Evolutionary conservation across 2,888 invertebrate species (phyloP), one percentile per base, ranked within the genome.

Genomic region (Parnassius orleans): DNA sequence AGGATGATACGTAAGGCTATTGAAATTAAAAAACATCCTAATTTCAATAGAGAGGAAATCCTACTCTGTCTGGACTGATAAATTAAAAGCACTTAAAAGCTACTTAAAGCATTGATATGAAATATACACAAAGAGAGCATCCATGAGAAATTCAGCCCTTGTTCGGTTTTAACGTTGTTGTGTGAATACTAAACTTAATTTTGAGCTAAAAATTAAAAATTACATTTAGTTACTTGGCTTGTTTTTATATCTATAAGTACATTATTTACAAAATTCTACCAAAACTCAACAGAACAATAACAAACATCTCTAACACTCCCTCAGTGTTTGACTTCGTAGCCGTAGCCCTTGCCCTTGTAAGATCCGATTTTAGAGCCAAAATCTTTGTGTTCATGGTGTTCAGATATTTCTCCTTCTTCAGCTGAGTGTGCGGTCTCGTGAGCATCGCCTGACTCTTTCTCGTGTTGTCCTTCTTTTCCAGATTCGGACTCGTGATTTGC

Each of bases 391-490:
- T 93, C 79, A 51, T 90, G 86, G 64, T 92, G 84, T 70, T 90
- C 87, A 52, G 87, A 86, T 12, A 92, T 86, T 56, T 87, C 87
- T 9, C 92, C 93, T 63, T 90, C 82, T 67, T 93, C 90, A 1
- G 84, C 87, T 57, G 92, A 87, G 74, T 93, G 92, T 19, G 90
- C 92, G 57, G 81, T 81, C 64, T 86, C 85, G 58, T 90, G 81
- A 24, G 76, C 75, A 9, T 81, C 80, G 53, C 77, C 79, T 66
- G 92, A 88, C 7, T 93, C 93, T 68, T 93, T 90, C 62, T 93
- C 92, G 73, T 86, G 82, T 69, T 84, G 84, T 53, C 93, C 93
- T 69, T 73, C 87, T 70, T 92, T 91, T 64, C 93, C 93, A 66
- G 83, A 87, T 67, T 85, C 82, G 61, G 77, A 81, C 42, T 87